Evolutionary conservation across 2,888 invertebrate species (phyloP), one percentile per base, ranked within the genome.

Genomic region (Eucriotettix oculatus): DNA sequence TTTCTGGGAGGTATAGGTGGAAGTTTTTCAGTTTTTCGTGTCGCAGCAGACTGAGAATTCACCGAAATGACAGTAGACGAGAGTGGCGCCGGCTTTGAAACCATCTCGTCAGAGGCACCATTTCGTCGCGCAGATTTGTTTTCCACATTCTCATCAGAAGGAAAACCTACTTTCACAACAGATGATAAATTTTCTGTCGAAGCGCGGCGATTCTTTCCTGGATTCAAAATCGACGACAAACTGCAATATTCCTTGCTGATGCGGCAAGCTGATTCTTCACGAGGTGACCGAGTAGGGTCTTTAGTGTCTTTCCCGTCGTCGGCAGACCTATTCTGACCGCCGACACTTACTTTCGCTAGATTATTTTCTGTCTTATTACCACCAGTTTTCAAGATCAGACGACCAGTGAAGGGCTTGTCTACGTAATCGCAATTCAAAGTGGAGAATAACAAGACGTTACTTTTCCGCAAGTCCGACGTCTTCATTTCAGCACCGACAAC

Each of bases 31-130:
- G 14, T 41, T 17, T 1, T 41, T 17, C 16, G 16, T 14, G 42
- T 12, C 10, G 42, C 43, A 17, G 9, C 42, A 17, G 42, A n/a
- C 12, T 17, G 54, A 42, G 54, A 61, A 48, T 58, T 58, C 42
- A 62, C 59, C 11, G 59, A 54, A 52, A 62, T 59, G 14, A 62
- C 54, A n/a, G 62, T 62, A 10, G 60, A 56, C 52, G 42, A 58
- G 29, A 42, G 60, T 29, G 52, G 56, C 43, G 17, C 58, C 52
- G 16, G 12, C 1, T 16, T 44, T n/a, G 29, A 5, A 29, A 41
- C 52, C 16, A 41, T 16, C 14, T 57, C 57, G 16, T 11, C n/a
- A 7, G 12, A 9, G n/a, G 16, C 17, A 10, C 14, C 5, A 12
- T 52, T 16, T 9, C 7, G 11, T 16, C 14, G 9, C 11, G 56